These are phyloP conservation scores for Pantherophis vulpinus DNA, from an alignment of 2,797 vertebrate genomes.

Conservation along the genomic window DNA sequence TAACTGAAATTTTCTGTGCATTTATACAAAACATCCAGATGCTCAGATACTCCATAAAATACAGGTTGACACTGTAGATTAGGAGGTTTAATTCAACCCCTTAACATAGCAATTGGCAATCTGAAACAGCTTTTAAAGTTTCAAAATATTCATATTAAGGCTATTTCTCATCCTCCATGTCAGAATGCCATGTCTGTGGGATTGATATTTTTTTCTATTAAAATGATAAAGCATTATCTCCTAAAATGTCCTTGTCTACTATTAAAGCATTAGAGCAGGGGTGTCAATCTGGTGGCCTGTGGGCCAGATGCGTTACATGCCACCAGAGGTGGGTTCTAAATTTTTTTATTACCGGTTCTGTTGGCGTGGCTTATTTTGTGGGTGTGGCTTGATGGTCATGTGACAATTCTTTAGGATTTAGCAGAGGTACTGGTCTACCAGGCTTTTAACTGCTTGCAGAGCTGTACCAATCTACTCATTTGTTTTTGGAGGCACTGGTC, in stretches of 20 bases:
- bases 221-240: neutral
- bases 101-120: slow-evolving; percentile 41
- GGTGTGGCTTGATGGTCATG: too few species aligned
- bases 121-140: slow-evolving; percentile 43
- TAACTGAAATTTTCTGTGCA: slow-evolving; percentile 48
- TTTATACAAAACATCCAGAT: slow-evolving; percentile 57
- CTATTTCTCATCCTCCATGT: slow-evolving; percentile 7
- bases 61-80: slow-evolving; percentile 39
- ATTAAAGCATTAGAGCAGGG: neutral
- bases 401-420: too few species aligned
- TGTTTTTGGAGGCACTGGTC: too few species aligned
- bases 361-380: too few species aligned
- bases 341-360: too few species aligned
- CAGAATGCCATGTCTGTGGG: slow-evolving; percentile 11
- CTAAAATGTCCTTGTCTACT: slow-evolving; percentile 7
- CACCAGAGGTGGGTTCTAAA: too few species aligned
- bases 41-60: slow-evolving; percentile 47
- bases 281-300: neutral
- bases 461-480: too few species aligned
- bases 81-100: slow-evolving; percentile 34
- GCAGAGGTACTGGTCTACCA: too few species aligned
- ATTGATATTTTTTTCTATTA: slow-evolving; percentile 23
- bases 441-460: too few species aligned
- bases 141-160: slow-evolving; percentile 20
- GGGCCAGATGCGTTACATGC: too few species aligned